Percentiles rank a stretch among this genome's conserved stretches.
These are phyloP conservation scores for Coturnix japonica DNA, from an alignment of 2,113 vertebrate genomes.

Conservation along the genomic window DNA sequence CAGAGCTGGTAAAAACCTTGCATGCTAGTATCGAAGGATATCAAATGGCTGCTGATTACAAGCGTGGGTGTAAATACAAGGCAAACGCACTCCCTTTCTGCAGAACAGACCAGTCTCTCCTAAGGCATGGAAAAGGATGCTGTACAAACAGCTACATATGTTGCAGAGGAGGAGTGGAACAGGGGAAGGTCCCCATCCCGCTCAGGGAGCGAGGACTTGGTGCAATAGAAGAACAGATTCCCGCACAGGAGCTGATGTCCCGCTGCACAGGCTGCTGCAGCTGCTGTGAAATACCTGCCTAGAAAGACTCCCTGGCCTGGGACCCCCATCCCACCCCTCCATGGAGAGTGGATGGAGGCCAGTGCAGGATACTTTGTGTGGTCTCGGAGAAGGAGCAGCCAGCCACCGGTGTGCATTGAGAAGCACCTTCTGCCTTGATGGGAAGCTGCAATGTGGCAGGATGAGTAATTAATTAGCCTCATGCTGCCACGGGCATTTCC, in stretches of 20 bases:
- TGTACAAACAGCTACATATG: neutral
- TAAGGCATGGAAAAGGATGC: neutral
- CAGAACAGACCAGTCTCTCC: neutral
- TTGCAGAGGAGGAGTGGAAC: neutral
- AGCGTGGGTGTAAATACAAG: neutral
- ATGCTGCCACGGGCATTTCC: constrained; percentile 63
- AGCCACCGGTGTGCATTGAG: neutral
- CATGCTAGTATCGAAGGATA: neutral
- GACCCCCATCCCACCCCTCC: neutral
- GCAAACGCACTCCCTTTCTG: neutral
- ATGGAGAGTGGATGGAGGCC: rapidly evolving
- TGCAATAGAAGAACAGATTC: neutral
- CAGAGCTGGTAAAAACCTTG: neutral
- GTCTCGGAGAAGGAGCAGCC: neutral
- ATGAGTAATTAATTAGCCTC: constrained; percentile 75
- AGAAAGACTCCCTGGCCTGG: neutral
- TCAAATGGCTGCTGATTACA: constrained; percentile 7
- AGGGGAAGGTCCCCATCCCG: neutral
- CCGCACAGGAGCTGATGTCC: neutral
- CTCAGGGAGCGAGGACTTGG: neutral
- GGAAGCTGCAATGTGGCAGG: constrained; percentile 52
- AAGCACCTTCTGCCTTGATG: constrained; percentile 24
- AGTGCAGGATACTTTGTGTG: neutral
- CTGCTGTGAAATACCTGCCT: rapidly evolving
- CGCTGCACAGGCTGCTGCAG: neutral